phyloP scores from a whole-genome alignment of 2,113 vertebrate genomes.

The Crotalus helleri region DNA sequence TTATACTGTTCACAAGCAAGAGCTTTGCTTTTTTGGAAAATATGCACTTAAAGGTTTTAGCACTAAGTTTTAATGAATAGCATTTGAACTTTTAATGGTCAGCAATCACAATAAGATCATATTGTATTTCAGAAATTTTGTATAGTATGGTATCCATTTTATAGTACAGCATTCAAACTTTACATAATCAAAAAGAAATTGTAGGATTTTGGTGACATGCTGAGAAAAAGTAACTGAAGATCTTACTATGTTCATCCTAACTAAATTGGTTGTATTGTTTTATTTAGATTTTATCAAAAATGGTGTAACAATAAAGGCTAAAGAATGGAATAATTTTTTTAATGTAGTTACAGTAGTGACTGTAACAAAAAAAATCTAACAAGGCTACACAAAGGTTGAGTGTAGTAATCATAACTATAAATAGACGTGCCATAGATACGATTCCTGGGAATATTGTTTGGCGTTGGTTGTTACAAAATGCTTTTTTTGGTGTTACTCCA shows the following conservation, averaged over 20 bases:
- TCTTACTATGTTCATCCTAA: not conserved
- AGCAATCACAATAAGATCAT: not conserved
- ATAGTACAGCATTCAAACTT: not conserved
- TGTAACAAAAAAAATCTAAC: slow-evolving; percentile 39
- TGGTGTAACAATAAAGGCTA: not conserved
- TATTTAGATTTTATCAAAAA: not conserved
- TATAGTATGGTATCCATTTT: not conserved
- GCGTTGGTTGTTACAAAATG: slow-evolving; percentile 65
- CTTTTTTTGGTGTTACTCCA: slow-evolving; percentile 74
- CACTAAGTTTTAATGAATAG: not conserved
- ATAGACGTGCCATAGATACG: slow-evolving; percentile 57
- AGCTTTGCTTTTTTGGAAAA: not conserved
- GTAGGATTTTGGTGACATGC: not conserved
- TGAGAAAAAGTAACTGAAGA: not conserved
- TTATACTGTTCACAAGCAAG: not conserved
- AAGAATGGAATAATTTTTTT: not conserved
- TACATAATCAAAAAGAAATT: not conserved
- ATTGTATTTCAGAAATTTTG: not conserved
- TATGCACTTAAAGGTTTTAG: not conserved
- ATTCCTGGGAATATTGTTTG: slow-evolving; percentile 70
- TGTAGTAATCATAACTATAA: slow-evolving; percentile 63
- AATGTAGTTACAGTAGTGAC: slow-evolving; percentile 24
- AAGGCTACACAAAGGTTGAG: slow-evolving; percentile 54
- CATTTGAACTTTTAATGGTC: not conserved
- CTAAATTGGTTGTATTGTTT: not conserved